These are phyloP conservation scores for Thamnaconus septentrionalis DNA, from an alignment of 2,113 vertebrate species.

Conservation along the genomic window DNA sequence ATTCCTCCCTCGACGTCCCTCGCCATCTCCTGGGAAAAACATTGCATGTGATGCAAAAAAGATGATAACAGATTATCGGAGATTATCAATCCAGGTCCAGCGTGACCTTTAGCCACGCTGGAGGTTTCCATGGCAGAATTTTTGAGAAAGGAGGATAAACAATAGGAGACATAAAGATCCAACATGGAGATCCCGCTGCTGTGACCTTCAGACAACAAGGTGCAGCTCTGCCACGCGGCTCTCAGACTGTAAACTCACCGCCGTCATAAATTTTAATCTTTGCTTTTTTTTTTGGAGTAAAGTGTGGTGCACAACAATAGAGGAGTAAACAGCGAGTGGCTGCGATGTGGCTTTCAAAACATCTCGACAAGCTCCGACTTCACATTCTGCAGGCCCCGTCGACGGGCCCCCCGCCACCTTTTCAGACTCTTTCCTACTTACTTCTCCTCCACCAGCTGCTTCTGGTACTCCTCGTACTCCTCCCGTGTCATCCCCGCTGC, in stretches of 20 bases:
- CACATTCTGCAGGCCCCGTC: constrained; percentile 19
- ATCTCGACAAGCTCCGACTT: constrained; percentile 55
- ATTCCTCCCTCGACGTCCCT: too few relatives aligned
- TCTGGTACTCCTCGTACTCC: constrained; percentile 96
- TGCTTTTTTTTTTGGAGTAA: background rate
- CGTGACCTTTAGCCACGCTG: background rate
- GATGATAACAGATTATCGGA: constrained; percentile 18
- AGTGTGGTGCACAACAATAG: background rate
- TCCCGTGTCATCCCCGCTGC: constrained; percentile 94
- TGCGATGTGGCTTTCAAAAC: too few relatives aligned
- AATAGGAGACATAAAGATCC: background rate
- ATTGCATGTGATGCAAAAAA: constrained; percentile 1
- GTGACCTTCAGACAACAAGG: constrained; percentile 50
- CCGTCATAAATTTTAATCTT: too few relatives aligned
- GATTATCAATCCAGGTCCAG: constrained; percentile 32
- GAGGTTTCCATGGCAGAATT: constrained; percentile 3
- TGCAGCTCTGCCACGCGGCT: background rate
- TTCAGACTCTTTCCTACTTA: constrained; percentile 78
- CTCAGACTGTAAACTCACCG: too few relatives aligned
- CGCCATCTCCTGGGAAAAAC: too few relatives aligned
- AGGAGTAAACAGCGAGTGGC: too few relatives aligned
- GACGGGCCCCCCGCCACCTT: constrained; percentile 2
- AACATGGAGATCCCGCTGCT: background rate
- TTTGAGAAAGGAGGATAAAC: background rate
- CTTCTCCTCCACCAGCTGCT: constrained; percentile 97